phyloP scores from a whole-genome alignment of 2,888 invertebrate species.

The Brachypalpus laphriformis region DNA sequence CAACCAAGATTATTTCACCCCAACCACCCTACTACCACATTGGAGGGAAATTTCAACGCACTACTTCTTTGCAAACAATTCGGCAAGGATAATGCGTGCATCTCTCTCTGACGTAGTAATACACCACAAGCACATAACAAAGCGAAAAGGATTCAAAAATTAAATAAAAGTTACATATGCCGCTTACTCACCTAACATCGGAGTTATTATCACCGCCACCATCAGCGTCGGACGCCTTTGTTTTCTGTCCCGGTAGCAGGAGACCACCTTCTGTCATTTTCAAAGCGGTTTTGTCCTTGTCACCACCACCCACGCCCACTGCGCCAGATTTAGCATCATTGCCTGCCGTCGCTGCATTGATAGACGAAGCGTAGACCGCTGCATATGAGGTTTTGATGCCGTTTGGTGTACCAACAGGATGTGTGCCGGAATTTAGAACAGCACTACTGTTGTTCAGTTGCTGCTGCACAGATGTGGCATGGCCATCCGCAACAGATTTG shows the following conservation, averaged over 20 bases:
- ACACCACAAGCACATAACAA: background rate
- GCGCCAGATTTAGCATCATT: conserved; percentile 47
- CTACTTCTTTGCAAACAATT: conserved; percentile 24
- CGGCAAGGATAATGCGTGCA: conserved; percentile 2
- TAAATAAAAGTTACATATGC: conserved; percentile 22
- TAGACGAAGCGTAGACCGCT: conserved; percentile 73
- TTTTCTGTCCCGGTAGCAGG: conserved; percentile 80
- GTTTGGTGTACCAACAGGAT: conserved; percentile 75
- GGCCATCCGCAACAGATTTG: conserved; percentile 51
- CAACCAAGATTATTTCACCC: conserved; percentile 13
- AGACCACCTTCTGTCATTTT: conserved; percentile 80
- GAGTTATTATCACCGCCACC: conserved; percentile 78
- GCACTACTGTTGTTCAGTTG: conserved; percentile 49
- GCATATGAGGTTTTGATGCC: conserved; percentile 77
- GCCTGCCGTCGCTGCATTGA: conserved; percentile 26
- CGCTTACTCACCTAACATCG: conserved; percentile 80
- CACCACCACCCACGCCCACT: conserved; percentile 14
- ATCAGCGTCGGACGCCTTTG: conserved; percentile 80
- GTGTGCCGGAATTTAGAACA: conserved; percentile 57
- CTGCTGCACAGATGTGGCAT: conserved; percentile 46
- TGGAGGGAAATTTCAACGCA: conserved; percentile 3
- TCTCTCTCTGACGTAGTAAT: background rate
- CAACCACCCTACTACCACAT: background rate
- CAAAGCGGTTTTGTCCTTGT: conserved; percentile 66
- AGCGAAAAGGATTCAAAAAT: conserved; percentile 12